Conservation (phyloP, 2,888 invertebrate species). For the Girardia tigrina region DNA sequence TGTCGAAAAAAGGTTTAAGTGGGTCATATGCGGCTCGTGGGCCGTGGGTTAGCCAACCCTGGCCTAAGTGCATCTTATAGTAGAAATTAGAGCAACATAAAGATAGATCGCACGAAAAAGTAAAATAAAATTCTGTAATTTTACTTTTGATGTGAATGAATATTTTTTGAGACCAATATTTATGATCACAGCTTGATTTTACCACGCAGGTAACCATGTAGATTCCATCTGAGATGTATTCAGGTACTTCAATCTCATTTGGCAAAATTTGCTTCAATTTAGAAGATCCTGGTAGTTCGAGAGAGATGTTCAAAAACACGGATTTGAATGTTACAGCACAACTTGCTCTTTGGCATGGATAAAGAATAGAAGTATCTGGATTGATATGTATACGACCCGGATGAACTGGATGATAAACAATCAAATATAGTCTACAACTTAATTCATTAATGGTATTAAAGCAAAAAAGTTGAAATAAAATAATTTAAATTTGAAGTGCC, state of each 20-base stretch:
- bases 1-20: no score
- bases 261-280: neutral
- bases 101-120: no score
- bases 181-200: neutral
- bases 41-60: no score
- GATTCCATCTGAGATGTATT: neutral
- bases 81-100: no score
- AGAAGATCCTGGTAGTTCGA: neutral
- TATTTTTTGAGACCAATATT: neutral
- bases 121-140: no score
- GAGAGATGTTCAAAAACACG: neutral
- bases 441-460: no score
- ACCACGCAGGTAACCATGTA: neutral
- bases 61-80: no score
- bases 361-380: neutral
- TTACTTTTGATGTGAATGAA: neutral
- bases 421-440: no score
- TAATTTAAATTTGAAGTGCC: no score
- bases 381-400: neutral
- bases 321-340: neutral
- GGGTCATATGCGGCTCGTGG: no score
- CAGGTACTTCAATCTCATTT: constrained; percentile 1
- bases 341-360: neutral
- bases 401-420: no score
- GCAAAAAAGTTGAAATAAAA: no score